Evolutionary conservation across 2,888 invertebrate genomes (phyloP).

Genomic region (Polyploca ridens): DNA sequence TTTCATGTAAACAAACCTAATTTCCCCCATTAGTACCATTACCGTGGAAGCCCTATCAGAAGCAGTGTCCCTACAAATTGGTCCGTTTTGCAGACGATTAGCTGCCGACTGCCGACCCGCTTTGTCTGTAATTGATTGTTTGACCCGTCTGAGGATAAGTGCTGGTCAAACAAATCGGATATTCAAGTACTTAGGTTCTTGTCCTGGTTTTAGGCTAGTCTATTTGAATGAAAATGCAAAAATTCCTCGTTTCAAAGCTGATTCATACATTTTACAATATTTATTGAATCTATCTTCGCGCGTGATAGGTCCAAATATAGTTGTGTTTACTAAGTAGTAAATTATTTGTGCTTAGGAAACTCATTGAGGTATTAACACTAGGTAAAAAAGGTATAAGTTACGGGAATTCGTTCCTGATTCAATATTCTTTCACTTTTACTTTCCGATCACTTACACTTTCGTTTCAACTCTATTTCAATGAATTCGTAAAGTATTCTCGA

Average conservation of each 20-base stretch:
- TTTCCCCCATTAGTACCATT: conserved; percentile 22
- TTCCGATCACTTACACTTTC: not conserved
- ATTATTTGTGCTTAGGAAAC: no score
- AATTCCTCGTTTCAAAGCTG: no score
- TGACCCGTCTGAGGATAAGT: conserved; percentile 22
- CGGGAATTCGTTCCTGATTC: not conserved
- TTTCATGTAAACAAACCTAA: conserved; percentile 21
- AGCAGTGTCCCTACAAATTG: conserved; percentile 57
- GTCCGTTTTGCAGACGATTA: conserved; percentile 53
- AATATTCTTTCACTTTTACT: not conserved
- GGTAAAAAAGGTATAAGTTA: no score
- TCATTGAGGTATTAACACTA: no score
- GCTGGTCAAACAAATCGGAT: not conserved
- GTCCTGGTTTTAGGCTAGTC: no score
- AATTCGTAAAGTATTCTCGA: no score
- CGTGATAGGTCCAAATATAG: no score
- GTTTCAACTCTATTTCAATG: not conserved
- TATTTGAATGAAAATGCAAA: no score
- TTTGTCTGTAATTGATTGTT: conserved; percentile 53
- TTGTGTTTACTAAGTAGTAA: no score
- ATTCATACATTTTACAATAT: no score
- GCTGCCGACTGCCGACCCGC: conserved; percentile 21
- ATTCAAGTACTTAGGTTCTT: not conserved
- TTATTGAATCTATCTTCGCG: no score
- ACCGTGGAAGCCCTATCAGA: conserved; percentile 32